These are phyloP conservation scores for Parnassius smintheus DNA, from an alignment of 2,888 invertebrate species.

Conservation along the genomic window DNA sequence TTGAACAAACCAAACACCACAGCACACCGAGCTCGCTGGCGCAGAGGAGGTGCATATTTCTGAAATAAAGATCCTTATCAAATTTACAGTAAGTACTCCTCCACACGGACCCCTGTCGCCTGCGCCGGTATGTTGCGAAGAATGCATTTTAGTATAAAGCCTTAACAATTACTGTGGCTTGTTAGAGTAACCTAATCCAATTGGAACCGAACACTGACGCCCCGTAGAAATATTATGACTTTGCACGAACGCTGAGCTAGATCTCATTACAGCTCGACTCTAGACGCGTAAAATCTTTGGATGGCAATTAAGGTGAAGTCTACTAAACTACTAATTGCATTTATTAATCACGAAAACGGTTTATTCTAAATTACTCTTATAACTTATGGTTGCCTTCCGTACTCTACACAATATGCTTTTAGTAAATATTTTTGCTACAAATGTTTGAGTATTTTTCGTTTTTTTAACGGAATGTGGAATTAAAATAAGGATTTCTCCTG, in stretches of 20 bases:
- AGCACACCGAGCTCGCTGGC: slow-evolving; percentile 15
- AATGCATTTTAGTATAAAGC: slow-evolving; percentile 24
- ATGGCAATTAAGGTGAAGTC: not conserved
- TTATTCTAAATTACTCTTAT: too few relatives aligned
- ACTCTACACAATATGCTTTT: too few relatives aligned
- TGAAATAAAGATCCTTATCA: slow-evolving; percentile 56
- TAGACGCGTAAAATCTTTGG: not conserved
- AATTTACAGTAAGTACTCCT: slow-evolving; percentile 57
- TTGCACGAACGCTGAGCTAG: slow-evolving; percentile 3
- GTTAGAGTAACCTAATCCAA: slow-evolving; percentile 25
- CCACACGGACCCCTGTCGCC: slow-evolving; percentile 39
- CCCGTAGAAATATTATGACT: slow-evolving; percentile 8
- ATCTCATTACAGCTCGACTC: not conserved
- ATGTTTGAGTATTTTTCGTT: too few relatives aligned
- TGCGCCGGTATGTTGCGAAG: slow-evolving; percentile 7
- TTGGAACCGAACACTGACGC: slow-evolving; percentile 21
- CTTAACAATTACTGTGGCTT: slow-evolving; percentile 24
- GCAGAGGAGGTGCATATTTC: slow-evolving; percentile 38
- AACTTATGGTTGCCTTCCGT: too few relatives aligned
- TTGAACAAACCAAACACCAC: slow-evolving; percentile 4
- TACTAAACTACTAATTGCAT: too few relatives aligned
- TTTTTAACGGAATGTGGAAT: too few relatives aligned
- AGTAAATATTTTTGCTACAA: too few relatives aligned
- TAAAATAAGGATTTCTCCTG: too few relatives aligned
- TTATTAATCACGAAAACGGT: too few relatives aligned